Conservation (phyloP, 1,140 invertebrate species). For the Drosophila yakuba region DNA sequence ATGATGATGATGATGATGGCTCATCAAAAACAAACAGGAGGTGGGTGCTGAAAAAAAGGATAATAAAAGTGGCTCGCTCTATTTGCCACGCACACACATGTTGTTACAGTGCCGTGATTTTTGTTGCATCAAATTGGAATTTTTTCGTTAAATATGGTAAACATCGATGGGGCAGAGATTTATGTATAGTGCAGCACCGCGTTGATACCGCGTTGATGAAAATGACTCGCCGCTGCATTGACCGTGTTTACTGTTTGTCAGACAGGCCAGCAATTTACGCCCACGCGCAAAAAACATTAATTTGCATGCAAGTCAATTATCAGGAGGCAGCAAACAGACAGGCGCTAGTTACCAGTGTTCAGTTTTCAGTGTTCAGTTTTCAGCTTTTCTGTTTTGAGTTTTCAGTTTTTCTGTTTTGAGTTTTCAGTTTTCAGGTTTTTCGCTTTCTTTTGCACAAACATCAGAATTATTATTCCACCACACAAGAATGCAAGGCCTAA, state of each 20-base stretch:
- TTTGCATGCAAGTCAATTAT: constrained; percentile 82
- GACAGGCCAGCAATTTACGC: constrained; percentile 63
- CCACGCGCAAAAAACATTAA: constrained; percentile 68
- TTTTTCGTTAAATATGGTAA: constrained; percentile 59
- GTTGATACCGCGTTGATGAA: constrained; percentile 38
- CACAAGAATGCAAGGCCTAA: not conserved
- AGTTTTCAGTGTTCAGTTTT: constrained; percentile 10
- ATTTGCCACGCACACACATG: constrained; percentile 30
- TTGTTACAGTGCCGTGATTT: constrained; percentile 27
- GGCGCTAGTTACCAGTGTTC: constrained; percentile 20
- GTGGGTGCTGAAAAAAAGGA: constrained; percentile 6
- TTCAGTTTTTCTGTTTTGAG: constrained; percentile 18
- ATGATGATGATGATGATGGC: constrained; percentile 31
- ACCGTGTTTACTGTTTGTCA: constrained; percentile 63
- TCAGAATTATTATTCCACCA: constrained; percentile 45
- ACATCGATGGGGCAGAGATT: constrained; percentile 52
- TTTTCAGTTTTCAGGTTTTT: not conserved
- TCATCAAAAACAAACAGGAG: constrained; percentile 58
- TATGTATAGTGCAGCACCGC: constrained; percentile 32
- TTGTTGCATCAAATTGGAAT: constrained; percentile 54
- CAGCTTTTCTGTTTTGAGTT: constrained; percentile 6
- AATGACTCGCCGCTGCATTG: constrained; percentile 41
- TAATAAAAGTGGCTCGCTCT: constrained; percentile 28
- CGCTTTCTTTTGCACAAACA: constrained; percentile 32
- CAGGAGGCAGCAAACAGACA: constrained; percentile 50